Evolutionary conservation across 2,888 invertebrate genomes (phyloP).

Genomic region (Diadegma fenestrale): DNA sequence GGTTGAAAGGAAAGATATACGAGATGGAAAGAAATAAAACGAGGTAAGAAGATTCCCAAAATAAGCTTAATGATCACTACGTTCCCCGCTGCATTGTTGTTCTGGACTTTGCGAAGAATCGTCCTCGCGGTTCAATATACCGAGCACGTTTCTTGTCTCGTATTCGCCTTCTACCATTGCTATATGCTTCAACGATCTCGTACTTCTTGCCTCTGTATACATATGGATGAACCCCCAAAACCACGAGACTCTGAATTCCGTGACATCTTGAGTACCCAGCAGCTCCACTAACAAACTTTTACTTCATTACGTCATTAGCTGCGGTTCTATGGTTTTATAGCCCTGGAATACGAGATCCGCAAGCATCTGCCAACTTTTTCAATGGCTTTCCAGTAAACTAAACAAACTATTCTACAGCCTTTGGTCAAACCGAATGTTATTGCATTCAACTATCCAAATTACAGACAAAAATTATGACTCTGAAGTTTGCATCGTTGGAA

Average conservation of each 20-base stretch:
- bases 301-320: constrained; percentile 55
- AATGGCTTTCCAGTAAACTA: not conserved
- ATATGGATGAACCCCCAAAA: constrained; percentile 7
- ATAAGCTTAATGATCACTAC: constrained; percentile 10
- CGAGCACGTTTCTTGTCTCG: constrained; percentile 47
- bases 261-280: constrained; percentile 53
- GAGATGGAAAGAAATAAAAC: not conserved
- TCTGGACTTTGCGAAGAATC: constrained; percentile 22
- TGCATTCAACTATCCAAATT: not conserved
- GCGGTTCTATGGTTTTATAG: constrained; percentile 18
- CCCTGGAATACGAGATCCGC: constrained; percentile 36
- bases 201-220: constrained; percentile 27
- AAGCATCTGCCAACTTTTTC: constrained; percentile 5
- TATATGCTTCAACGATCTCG: constrained; percentile 14
- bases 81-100: constrained; percentile 16
- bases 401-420: not conserved
- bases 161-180: not conserved
- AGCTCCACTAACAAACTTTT: constrained; percentile 47
- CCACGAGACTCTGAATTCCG: constrained; percentile 49
- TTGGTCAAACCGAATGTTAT: not conserved
- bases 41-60: not conserved
- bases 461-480: too few species aligned
- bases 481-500: too few species aligned
- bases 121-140: constrained; percentile 43
- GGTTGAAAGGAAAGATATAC: not conserved